These are phyloP conservation scores for Hipparchia semele DNA, from an alignment of 2,888 invertebrate genomes.

Conservation along the genomic window DNA sequence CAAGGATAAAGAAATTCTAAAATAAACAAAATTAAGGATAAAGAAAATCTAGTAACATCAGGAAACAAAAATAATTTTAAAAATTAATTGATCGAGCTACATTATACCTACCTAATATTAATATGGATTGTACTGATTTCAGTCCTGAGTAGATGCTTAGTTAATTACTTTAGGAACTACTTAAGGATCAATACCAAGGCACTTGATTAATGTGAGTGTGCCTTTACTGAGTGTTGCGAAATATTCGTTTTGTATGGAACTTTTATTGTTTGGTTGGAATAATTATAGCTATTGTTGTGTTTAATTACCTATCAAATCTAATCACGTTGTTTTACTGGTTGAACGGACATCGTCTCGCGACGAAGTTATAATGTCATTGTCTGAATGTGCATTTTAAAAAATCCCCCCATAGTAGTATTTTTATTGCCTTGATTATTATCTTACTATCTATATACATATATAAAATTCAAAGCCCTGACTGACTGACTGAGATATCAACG, in stretches of 20 bases:
- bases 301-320: slow-evolving; percentile 30
- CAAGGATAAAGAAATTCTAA: too few relatives aligned
- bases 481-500: too few relatives aligned
- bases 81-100: too few relatives aligned
- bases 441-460: background rate
- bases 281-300: slow-evolving; percentile 36
- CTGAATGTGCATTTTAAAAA: slow-evolving; percentile 5
- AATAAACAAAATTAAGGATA: too few relatives aligned
- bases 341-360: slow-evolving; percentile 27
- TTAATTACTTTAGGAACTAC: background rate
- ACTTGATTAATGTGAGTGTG: background rate
- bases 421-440: background rate
- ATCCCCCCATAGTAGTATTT: background rate
- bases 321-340: slow-evolving; percentile 24
- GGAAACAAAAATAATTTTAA: too few relatives aligned
- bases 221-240: slow-evolving; percentile 9
- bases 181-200: background rate
- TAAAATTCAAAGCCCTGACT: background rate
- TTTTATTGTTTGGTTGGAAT: slow-evolving; percentile 22
- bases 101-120: too few relatives aligned
- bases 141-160: too few relatives aligned
- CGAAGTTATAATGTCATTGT: slow-evolving; percentile 11
- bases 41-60: too few relatives aligned
- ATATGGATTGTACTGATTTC: too few relatives aligned
- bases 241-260: slow-evolving; percentile 16